Evolutionary conservation across 2,113 vertebrate genomes (phyloP).

Genomic region (Seriola rivoliana): DNA sequence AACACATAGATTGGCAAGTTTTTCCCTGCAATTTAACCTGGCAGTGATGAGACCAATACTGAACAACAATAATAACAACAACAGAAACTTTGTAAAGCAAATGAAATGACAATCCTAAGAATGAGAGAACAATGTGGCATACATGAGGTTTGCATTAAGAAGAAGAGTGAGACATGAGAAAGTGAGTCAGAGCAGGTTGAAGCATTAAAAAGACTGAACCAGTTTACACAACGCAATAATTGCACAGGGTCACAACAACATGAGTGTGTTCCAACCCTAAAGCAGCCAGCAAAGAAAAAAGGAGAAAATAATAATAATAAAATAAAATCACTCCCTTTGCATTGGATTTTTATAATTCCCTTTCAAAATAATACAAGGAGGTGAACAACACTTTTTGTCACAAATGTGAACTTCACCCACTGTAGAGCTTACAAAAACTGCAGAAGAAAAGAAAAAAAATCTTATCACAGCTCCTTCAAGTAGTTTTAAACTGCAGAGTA

Average conservation of each 20-base stretch:
- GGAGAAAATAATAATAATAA: slow-evolving; percentile 28
- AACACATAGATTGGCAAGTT: slow-evolving; percentile 61
- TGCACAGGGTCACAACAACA: slow-evolving; percentile 55
- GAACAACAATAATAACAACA: slow-evolving; percentile 60
- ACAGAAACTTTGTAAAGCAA: slow-evolving; percentile 56
- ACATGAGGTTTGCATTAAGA: slow-evolving; percentile 59
- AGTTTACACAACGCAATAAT: slow-evolving; percentile 47
- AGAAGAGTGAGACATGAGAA: slow-evolving; percentile 47
- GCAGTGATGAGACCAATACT: slow-evolving; percentile 87
- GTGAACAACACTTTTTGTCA: slow-evolving; percentile 65
- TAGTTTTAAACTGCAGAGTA: slow-evolving; percentile 78
- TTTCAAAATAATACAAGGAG: slow-evolving; percentile 73
- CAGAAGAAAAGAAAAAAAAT: slow-evolving; percentile 50
- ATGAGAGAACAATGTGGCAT: slow-evolving; percentile 37
- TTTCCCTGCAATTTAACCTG: slow-evolving; percentile 85
- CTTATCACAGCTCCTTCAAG: slow-evolving; percentile 80
- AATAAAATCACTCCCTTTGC: slow-evolving; percentile 79
- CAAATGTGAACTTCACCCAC: slow-evolving; percentile 68
- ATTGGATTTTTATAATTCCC: slow-evolving; percentile 78
- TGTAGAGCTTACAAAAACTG: slow-evolving; percentile 79
- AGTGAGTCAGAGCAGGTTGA: slow-evolving; percentile 54
- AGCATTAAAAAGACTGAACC: slow-evolving; percentile 34
- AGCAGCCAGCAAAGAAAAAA: slow-evolving; percentile 67
- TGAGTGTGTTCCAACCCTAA: slow-evolving; percentile 53
- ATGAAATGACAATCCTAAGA: slow-evolving; percentile 40